Evolutionary conservation across 2,113 vertebrate genomes (phyloP).

Genomic region (Leucosticte australis): DNA sequence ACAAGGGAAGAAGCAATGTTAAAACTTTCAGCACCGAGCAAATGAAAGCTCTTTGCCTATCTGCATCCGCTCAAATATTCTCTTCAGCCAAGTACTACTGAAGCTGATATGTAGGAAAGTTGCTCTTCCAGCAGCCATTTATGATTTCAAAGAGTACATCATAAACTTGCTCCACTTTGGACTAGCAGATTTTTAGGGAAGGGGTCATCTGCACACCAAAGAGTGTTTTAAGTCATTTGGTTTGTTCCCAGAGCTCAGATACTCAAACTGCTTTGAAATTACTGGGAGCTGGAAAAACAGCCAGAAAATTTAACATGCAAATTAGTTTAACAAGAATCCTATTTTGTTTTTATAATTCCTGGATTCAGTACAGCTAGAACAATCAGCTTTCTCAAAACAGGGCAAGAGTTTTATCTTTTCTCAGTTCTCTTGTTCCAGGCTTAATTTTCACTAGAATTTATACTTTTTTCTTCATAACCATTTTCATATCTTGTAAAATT

Average conservation of each 20-base stretch:
- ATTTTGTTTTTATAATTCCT: constrained; percentile 60
- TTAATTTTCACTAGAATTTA: background rate
- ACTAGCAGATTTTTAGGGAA: constrained; percentile 39
- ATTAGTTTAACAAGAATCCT: constrained; percentile 22
- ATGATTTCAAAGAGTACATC: constrained; percentile 31
- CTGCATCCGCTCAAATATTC: background rate
- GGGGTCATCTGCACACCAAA: constrained; percentile 62
- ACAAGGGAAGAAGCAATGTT: background rate
- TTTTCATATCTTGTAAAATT: background rate
- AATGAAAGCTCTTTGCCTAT: constrained; percentile 1
- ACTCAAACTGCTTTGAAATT: constrained; percentile 47
- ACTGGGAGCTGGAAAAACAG: constrained; percentile 50
- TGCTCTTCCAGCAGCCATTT: background rate
- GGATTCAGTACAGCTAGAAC: background rate
- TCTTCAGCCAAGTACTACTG: background rate
- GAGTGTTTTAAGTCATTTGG: background rate
- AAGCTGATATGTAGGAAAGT: background rate
- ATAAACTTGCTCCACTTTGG: background rate
- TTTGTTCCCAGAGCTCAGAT: constrained; percentile 51
- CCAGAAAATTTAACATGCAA: constrained; percentile 55
- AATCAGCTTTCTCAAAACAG: constrained; percentile 27
- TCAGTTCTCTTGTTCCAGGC: background rate
- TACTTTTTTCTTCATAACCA: background rate
- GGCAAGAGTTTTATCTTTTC: background rate
- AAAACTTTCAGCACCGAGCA: background rate